Evolutionary conservation across 2,797 vertebrate genomes (phyloP), one percentile per base, ranked within the genome.

Genomic region (Hafferia zeledoni): DNA sequence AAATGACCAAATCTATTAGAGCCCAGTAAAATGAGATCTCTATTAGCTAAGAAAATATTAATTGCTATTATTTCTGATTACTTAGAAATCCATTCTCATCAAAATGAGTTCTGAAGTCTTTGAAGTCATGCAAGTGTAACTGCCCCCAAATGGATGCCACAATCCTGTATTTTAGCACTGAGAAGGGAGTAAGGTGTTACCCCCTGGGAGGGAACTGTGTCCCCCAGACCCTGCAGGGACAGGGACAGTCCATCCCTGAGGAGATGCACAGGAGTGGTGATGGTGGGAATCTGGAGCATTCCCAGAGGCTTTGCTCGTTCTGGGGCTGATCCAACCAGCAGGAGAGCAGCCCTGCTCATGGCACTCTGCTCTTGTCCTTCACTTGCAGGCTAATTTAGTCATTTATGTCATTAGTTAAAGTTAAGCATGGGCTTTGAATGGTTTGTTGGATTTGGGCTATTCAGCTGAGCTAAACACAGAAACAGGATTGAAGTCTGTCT

Each of bases 121-220:
- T 37, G 47, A 64, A 74, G 27, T 76, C 5, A 5, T 30, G 30
- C 35, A n/a, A 33, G 6, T 67, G 0, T 49, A 76, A 33, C 46
- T 53, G 46, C 22, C 33, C 27, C 11, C 13, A 35, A 27, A 7
- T 31, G 24, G 28, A 64, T 52, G 44, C 55, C 43, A 7, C 27
- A 5, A 20, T 91, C 17, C 10, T 17, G 8, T 5, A 10, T 17
- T 53, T 35, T 53, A 65, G 33, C 57, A 5, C 19, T 68, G 25
- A 23, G 24, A 6, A 30, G 19, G 7, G 11, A 0, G 1, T 5
- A 39, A 35, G 31, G 25, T 28, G 2, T 83, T 84, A 19, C 35
- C 63, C 17, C 2, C 15, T 49, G 46, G 39, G 17, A 31, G 13
- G 17, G 33, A 63, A 7, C 19, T 27, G 27, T 82, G 53, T 39